Evolutionary conservation across 2,888 invertebrate species (phyloP).

Genomic region (Andrena trimmerana): DNA sequence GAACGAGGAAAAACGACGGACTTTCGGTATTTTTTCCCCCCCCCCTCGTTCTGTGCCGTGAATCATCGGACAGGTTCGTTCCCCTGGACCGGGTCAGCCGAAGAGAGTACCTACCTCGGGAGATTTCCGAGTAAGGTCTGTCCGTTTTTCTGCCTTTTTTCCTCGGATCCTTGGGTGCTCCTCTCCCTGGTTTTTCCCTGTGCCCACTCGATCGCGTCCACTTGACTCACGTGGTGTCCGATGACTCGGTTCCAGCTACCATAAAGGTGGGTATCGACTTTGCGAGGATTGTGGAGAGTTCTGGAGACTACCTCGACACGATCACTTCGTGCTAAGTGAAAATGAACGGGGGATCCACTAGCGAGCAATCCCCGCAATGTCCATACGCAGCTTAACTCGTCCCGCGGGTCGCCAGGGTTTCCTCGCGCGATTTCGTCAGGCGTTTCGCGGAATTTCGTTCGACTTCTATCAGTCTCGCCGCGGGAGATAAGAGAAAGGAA

Average conservation of each 20-base stretch:
- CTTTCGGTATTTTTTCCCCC: background rate
- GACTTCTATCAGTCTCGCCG: too few species aligned
- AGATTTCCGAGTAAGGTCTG: conserved; percentile 16
- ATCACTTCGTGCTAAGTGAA: too few species aligned
- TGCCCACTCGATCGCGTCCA: too few species aligned
- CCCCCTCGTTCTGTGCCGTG: background rate
- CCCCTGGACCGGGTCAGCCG: background rate
- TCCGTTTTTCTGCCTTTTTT: background rate
- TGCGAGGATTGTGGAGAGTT: too few species aligned
- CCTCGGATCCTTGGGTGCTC: background rate
- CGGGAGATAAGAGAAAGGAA: conserved; percentile 31
- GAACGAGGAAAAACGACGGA: background rate
- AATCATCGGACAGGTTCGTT: conserved; percentile 34
- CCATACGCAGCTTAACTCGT: background rate
- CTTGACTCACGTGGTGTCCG: too few species aligned
- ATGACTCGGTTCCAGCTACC: too few species aligned
- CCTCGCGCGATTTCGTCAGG: background rate
- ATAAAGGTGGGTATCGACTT: too few species aligned
- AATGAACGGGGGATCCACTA: too few species aligned
- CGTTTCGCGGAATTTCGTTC: background rate
- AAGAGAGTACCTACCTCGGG: background rate
- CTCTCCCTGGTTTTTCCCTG: too few species aligned
- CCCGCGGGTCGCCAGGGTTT: background rate
- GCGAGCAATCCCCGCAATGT: too few species aligned
- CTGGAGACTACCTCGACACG: too few species aligned